Evolutionary conservation across 2,888 invertebrate species (phyloP).

Genomic region (Nephrotoma flavescens): DNA sequence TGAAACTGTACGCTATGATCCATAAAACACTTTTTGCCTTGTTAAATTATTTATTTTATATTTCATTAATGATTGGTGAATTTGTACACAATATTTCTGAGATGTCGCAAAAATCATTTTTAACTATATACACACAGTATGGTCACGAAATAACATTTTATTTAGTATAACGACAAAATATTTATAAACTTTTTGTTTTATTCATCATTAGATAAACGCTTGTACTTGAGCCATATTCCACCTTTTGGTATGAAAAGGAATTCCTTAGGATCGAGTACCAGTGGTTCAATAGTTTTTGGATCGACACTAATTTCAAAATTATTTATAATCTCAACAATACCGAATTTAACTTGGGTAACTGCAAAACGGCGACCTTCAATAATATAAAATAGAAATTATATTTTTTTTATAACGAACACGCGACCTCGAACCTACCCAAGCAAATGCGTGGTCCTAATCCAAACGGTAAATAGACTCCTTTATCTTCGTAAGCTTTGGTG

Average conservation of each 20-base stretch:
- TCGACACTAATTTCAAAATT: slow-evolving; percentile 1
- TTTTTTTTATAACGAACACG: background rate
- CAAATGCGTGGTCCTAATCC: slow-evolving; percentile 7
- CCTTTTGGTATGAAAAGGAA: background rate
- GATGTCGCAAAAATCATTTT: no score
- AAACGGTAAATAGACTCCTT: slow-evolving; percentile 8
- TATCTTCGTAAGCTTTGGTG: slow-evolving; percentile 7
- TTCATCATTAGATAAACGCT: background rate
- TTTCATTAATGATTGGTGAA: no score
- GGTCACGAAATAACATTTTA: no score
- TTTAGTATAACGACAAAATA: no score
- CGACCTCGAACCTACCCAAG: background rate
- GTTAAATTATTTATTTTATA: no score
- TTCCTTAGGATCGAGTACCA: background rate
- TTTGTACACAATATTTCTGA: no score
- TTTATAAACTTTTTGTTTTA: no score
- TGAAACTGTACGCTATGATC: no score
- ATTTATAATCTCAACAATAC: background rate
- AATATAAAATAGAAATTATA: background rate
- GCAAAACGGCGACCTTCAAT: slow-evolving; percentile 4
- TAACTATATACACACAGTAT: no score
- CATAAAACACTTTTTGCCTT: no score
- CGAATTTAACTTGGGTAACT: slow-evolving; percentile 2
- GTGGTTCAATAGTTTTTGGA: background rate
- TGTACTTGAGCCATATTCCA: slow-evolving; percentile 6